Base-by-base conservation (phyloP, 2,888 invertebrate species). In the Sialis fuliginosa region DNA sequence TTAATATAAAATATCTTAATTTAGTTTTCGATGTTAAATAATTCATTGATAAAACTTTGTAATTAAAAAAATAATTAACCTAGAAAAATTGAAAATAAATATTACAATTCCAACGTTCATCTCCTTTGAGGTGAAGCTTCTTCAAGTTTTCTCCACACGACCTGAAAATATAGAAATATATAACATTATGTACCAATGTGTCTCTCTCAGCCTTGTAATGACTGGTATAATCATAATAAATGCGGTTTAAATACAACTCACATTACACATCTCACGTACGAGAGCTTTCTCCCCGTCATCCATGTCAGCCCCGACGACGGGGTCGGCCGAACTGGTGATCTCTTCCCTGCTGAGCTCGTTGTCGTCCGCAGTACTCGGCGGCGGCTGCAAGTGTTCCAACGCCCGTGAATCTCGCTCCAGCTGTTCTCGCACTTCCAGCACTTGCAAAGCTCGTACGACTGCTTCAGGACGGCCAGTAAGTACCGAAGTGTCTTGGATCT, bases 181-280 rank as follows among this genome's bases (percentile, higher is more conserved):
- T 37, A 6, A 37, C 6, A 7, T 10, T 10, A 4, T 7, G 12
- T 6, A 37, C 35, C n/a, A n/a, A n/a, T n/a, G n/a, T n/a, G n/a
- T n/a, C n/a, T n/a, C n/a, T n/a, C n/a, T n/a, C n/a, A n/a, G n/a
- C n/a, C n/a, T n/a, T n/a, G n/a, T n/a, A n/a, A n/a, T n/a, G n/a
- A n/a, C n/a, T n/a, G n/a, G n/a, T n/a, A n/a, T n/a, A n/a, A n/a
- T n/a, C n/a, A n/a, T n/a, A n/a, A n/a, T n/a, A n/a, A n/a, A n/a
- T n/a, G n/a, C n/a, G n/a, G n/a, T n/a, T n/a, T n/a, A n/a, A 35
- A 35, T 35, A 6, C 6, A 35, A 35, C 6, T n/a, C 66, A 81
- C 81, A 67, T 93, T 92, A 67, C 92, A 93, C 92, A 93, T 92
- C 69, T 93, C 92, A 56, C 91, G 74, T 44, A 93, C 88, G 47